Evolutionary conservation across 1,140 invertebrate genomes (phyloP).

Genomic region (Calliphora vicina): DNA sequence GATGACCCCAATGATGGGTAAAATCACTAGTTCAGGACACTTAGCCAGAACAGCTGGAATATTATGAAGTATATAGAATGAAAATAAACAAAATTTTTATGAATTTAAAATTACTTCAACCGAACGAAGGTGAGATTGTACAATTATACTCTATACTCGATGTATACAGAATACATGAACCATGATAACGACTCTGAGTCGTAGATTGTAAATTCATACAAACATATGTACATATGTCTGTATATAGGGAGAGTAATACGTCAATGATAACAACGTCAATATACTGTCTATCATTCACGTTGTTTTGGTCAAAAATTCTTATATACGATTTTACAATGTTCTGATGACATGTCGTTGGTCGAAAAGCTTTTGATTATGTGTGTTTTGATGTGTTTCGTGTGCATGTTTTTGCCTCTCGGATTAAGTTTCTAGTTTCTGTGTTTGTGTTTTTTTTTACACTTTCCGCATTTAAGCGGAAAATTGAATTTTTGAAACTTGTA

Average conservation of each 20-base stretch:
- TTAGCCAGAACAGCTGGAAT: too few relatives aligned
- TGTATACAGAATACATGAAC: neutral
- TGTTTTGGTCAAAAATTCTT: neutral
- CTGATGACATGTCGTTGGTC: neutral
- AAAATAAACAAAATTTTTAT: neutral
- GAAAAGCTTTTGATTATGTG: neutral
- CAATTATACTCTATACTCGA: neutral
- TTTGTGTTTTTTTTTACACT: too few relatives aligned
- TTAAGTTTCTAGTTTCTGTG: neutral
- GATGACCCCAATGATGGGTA: too few relatives aligned
- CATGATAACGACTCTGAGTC: neutral
- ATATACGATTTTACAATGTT: neutral
- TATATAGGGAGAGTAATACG: neutral
- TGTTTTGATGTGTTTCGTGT: neutral
- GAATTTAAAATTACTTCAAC: neutral
- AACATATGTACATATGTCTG: too few relatives aligned
- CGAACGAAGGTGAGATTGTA: too few relatives aligned
- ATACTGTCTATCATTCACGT: neutral
- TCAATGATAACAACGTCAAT: neutral
- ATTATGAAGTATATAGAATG: too few relatives aligned
- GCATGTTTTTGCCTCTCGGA: neutral
- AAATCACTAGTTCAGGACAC: too few relatives aligned
- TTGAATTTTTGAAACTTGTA: conserved; percentile 20
- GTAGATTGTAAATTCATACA: neutral
- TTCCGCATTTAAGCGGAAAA: conserved; percentile 14